phyloP scores from a whole-genome alignment of 2,888 invertebrate genomes.

The Brenthis ino region DNA sequence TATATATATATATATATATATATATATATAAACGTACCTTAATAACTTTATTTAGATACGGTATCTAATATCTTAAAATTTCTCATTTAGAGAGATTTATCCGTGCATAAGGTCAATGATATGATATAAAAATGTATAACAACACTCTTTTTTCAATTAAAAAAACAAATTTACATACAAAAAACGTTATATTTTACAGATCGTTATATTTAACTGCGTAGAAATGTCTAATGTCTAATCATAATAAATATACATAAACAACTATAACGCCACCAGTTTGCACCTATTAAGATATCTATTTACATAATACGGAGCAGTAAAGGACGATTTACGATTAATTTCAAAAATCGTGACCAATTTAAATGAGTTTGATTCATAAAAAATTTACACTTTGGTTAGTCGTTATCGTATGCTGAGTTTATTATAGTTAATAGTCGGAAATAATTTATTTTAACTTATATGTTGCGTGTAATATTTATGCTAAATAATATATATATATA shows the following conservation, averaged over 20 bases:
- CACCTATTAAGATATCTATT: constrained; percentile 17
- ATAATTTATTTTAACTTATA: not conserved
- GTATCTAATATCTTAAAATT: no score
- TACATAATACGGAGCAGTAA: constrained; percentile 24
- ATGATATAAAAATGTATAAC: no score
- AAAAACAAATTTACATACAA: not conserved
- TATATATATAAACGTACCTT: no score
- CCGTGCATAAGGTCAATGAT: no score
- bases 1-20: no score
- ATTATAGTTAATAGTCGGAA: not conserved
- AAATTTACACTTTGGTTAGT: not conserved
- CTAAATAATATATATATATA: no score
- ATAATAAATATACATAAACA: not conserved
- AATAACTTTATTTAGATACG: no score
- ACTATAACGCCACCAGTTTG: constrained; percentile 11
- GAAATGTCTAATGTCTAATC: not conserved
- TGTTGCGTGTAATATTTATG: no score
- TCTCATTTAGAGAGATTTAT: no score
- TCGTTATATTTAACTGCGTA: not conserved
- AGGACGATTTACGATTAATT: constrained; percentile 20
- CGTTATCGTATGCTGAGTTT: not conserved
- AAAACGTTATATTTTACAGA: constrained; percentile 8
- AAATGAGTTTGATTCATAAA: constrained; percentile 19
- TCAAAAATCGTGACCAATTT: constrained; percentile 21
- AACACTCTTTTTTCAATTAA: not conserved